Base-by-base conservation (phyloP, 2,113 vertebrate genomes). In the Grus americana region DNA sequence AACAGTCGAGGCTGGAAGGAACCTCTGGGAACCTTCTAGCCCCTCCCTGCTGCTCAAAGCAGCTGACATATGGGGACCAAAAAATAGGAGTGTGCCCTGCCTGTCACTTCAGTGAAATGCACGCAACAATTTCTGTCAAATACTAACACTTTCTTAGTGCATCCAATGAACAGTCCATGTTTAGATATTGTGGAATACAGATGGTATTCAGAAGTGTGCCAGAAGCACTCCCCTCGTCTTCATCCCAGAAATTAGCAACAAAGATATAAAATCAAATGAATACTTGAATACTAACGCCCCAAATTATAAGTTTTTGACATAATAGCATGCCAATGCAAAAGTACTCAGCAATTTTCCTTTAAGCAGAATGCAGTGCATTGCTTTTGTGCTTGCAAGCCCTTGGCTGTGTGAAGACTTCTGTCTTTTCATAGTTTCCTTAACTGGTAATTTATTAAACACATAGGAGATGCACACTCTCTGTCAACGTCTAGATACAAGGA, bases 131-230 rank as follows among this genome's bases (percentile, higher is more conserved):
- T 92, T 91, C 86, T 65, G 57, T 57, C 88, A 92, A 92, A 91
- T 46, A 73, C 52, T 40, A 61, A 58, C 61, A 52, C 38, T 76
- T 86, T 49, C 47, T 73, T 74, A 72, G 34, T 40, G 29, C 11
- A 46, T 75, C 79, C 83, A 86, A 78, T 81, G 79, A 96, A 84
- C 27, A 81, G 46, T 40, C 19, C 29, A 27, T 90, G n/a, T 54
- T 93, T 34, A 84, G 59, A 59, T 80, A 83, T 78, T 80, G 93
- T 71, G 40, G 32, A 91, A 89, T 91, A 70, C 32, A 89, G 86
- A 78, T 67, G 52, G 83, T 57, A 91, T 63, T 93, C 58, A 90
- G 74, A 88, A 96, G 15, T 0, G 2, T 61, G 59, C 79, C 85
- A 88, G 68, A 90, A 96, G 30, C 50, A 63, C 55, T 44, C 38